Percentiles rank a stretch among this genome's conserved stretches.
Conservation (phyloP, 64 coral and sea anemone genomes). For the Montipora foliosa region DNA sequence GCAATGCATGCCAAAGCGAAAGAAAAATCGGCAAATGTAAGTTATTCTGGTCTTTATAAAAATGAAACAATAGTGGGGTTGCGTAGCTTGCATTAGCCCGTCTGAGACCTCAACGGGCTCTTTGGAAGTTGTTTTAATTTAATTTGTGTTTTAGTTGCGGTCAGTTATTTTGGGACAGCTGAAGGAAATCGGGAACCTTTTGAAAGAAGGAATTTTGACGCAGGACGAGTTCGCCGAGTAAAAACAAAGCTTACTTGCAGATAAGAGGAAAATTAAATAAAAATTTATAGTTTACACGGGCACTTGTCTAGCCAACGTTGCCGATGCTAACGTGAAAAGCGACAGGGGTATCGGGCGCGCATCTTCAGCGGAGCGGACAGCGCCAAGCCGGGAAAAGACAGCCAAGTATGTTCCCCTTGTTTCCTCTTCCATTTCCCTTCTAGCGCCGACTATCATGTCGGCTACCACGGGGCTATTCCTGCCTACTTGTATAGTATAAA, state of each 20-base stretch:
- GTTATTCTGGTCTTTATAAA: no score
- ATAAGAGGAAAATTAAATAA: conserved; percentile 9
- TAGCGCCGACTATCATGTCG: neutral
- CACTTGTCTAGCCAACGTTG: neutral
- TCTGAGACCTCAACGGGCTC: no score
- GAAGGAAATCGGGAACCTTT: conserved; percentile 10
- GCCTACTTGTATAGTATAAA: neutral
- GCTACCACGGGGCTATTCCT: neutral
- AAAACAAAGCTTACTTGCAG: neutral
- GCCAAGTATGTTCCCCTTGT: neutral
- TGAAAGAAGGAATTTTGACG: neutral
- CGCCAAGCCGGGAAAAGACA: neutral
- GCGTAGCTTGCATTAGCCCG: no score
- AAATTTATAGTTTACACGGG: conserved; percentile 10
- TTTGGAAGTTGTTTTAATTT: neutral
- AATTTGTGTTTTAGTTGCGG: conserved; percentile 1
- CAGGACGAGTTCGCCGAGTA: conserved; percentile 19
- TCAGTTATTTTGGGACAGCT: neutral
- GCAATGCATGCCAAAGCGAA: no score
- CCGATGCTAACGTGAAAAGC: neutral
- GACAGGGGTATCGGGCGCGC: neutral
- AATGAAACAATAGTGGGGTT: no score
- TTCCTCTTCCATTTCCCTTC: neutral
- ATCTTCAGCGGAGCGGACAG: neutral
- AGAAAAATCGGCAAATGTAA: no score